Conservation (phyloP, 2,113 vertebrate species). For the Lasiurus borealis region DNA sequence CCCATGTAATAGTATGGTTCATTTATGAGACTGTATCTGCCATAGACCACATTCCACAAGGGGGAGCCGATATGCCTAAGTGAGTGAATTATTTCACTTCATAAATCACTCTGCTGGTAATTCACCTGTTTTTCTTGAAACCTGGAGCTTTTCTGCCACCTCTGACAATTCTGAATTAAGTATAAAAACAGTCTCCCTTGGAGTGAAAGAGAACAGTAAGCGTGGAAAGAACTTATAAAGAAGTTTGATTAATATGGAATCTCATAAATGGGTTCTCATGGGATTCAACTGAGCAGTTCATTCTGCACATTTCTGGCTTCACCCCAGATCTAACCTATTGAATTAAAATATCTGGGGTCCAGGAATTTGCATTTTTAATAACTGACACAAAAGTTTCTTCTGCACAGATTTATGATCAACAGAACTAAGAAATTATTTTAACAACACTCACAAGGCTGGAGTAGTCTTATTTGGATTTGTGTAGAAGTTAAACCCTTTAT, state of each 20-base stretch:
- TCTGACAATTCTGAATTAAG: not conserved
- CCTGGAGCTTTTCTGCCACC: constrained; percentile 56
- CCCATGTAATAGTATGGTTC: not conserved
- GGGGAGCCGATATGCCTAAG: constrained; percentile 85
- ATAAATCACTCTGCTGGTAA: constrained; percentile 76
- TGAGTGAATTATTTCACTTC: constrained; percentile 51
- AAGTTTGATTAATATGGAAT: constrained; percentile 9
- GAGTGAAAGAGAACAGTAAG: constrained; percentile 8
- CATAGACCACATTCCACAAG: constrained; percentile 82
- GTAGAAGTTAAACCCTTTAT: not conserved
- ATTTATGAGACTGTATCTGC: constrained; percentile 19
- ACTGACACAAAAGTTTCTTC: not conserved
- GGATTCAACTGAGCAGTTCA: constrained; percentile 3
- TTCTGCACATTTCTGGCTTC: not conserved
- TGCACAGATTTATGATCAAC: not conserved
- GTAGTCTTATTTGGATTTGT: not conserved
- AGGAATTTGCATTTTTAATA: constrained; percentile 25
- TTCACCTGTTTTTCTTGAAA: constrained; percentile 69
- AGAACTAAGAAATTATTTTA: constrained; percentile 46
- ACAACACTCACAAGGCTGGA: not conserved
- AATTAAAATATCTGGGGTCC: not conserved
- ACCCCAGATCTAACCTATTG: not conserved
- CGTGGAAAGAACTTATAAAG: not conserved
- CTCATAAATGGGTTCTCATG: constrained; percentile 36
- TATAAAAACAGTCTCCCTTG: constrained; percentile 5